These are phyloP conservation scores for Heliconius sara DNA, from an alignment of 2,888 invertebrate species.

Conservation along the genomic window DNA sequence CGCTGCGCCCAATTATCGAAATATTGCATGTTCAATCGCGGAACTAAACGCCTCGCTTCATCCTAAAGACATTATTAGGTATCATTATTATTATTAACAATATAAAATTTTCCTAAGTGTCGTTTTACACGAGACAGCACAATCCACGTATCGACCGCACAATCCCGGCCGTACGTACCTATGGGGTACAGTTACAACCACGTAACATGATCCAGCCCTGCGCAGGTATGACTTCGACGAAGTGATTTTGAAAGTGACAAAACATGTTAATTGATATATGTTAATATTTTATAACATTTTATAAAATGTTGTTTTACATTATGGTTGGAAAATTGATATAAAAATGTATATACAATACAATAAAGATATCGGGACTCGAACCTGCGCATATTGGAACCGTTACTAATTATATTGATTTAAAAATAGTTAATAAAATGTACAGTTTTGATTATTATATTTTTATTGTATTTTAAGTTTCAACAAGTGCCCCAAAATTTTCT, in stretches of 20 bases:
- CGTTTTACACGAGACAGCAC: slow-evolving; percentile 49
- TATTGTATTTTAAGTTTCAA: too few species aligned
- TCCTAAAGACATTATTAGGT: background rate
- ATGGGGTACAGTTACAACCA: slow-evolving; percentile 51
- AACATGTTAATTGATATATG: slow-evolving; percentile 37
- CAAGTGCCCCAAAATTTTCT: too few species aligned
- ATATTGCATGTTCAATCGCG: background rate
- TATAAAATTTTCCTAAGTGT: slow-evolving; percentile 41
- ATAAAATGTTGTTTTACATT: background rate
- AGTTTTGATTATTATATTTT: too few species aligned
- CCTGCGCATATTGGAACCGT: too few species aligned
- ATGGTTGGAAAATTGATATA: too few species aligned
- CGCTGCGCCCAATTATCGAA: background rate
- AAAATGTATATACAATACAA: too few species aligned
- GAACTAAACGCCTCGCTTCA: background rate
- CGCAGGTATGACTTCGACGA: slow-evolving; percentile 41
- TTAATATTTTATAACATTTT: slow-evolving; percentile 1
- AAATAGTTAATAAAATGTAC: too few species aligned
- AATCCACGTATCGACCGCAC: slow-evolving; percentile 51
- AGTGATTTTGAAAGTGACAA: slow-evolving; percentile 44
- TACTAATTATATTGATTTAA: too few species aligned
- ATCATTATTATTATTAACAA: slow-evolving; percentile 11
- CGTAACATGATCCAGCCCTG: slow-evolving; percentile 51
- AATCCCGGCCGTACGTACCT: slow-evolving; percentile 53
- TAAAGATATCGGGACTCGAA: too few species aligned